Percentiles rank a stretch among this genome's conserved stretches.
These are phyloP conservation scores for Sarcophaga variegata DNA, from an alignment of 2,888 invertebrate genomes.

Conservation along the genomic window DNA sequence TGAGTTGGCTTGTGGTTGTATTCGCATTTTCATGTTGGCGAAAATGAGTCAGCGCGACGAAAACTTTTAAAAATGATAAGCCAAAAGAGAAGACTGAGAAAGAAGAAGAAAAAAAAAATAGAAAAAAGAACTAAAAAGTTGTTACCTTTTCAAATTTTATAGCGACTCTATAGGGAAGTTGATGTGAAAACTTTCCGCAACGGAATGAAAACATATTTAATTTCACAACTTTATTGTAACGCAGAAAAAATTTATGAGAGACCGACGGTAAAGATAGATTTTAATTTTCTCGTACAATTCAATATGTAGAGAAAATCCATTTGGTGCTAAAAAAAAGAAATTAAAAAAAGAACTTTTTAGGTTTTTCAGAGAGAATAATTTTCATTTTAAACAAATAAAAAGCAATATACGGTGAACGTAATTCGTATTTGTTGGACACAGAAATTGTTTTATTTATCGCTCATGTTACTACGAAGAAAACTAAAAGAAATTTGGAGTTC, in stretches of 20 bases:
- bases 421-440: slow-evolving; percentile 23
- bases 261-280: neutral
- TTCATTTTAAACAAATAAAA: too few relatives aligned
- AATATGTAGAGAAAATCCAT: too few relatives aligned
- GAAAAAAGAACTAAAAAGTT: slow-evolving; percentile 38
- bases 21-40: slow-evolving; percentile 32
- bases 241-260: neutral
- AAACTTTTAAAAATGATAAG: slow-evolving; percentile 65
- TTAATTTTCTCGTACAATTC: neutral
- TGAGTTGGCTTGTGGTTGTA: slow-evolving; percentile 29
- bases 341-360: too few relatives aligned
- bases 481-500: slow-evolving; percentile 9
- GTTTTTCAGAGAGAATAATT: too few relatives aligned
- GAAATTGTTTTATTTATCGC: slow-evolving; percentile 10
- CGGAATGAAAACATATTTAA: neutral
- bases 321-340: too few relatives aligned
- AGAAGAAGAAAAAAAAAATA: neutral
- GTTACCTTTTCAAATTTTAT: slow-evolving; percentile 60
- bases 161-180: slow-evolving; percentile 43
- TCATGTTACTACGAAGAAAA: slow-evolving; percentile 19
- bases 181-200: neutral
- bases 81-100: slow-evolving; percentile 48
- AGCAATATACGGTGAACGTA: slow-evolving; percentile 13
- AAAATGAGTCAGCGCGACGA: slow-evolving; percentile 63
- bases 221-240: neutral